Evolutionary conservation across 92 coral and sea anemone genomes (phyloP).

Genomic region (Zoanthus sociatus): DNA sequence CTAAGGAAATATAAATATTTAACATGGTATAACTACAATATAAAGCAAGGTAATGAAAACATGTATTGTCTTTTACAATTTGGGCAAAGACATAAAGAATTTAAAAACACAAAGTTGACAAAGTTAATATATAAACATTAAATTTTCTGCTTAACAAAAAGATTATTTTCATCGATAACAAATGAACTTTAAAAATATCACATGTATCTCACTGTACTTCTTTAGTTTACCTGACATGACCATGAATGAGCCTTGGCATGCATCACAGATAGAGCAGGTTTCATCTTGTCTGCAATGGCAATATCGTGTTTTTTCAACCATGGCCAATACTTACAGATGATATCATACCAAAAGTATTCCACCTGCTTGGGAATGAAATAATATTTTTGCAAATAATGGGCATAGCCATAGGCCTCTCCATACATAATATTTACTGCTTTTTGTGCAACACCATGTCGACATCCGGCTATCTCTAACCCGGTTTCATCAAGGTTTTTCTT

Average conservation of each 20-base stretch:
- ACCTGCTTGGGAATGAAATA: constrained; percentile 52
- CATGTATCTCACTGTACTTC: neutral
- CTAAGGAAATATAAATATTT: neutral
- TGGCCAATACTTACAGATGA: constrained; percentile 82
- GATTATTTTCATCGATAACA: too few relatives aligned
- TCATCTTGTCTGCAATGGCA: constrained; percentile 54
- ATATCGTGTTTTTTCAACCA: constrained; percentile 66
- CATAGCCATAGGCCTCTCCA: constrained; percentile 80
- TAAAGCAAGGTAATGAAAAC: too few relatives aligned
- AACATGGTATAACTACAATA: too few relatives aligned
- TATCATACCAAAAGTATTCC: constrained; percentile 75
- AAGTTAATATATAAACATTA: too few relatives aligned
- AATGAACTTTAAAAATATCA: neutral
- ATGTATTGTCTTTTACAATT: too few relatives aligned
- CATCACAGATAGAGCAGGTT: constrained; percentile 75
- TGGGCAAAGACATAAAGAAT: too few relatives aligned
- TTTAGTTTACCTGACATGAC: constrained; percentile 76
- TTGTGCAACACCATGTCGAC: constrained; percentile 67
- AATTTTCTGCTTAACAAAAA: too few relatives aligned
- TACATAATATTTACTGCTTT: constrained; percentile 61
- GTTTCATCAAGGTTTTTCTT: constrained; percentile 61
- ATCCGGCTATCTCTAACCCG: constrained; percentile 72
- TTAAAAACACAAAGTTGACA: too few relatives aligned
- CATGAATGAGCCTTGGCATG: constrained; percentile 84
- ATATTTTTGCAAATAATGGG: constrained; percentile 57